phyloP scores from a whole-genome alignment of 1,140 invertebrate species.

The Pristionchus pacificus region DNA sequence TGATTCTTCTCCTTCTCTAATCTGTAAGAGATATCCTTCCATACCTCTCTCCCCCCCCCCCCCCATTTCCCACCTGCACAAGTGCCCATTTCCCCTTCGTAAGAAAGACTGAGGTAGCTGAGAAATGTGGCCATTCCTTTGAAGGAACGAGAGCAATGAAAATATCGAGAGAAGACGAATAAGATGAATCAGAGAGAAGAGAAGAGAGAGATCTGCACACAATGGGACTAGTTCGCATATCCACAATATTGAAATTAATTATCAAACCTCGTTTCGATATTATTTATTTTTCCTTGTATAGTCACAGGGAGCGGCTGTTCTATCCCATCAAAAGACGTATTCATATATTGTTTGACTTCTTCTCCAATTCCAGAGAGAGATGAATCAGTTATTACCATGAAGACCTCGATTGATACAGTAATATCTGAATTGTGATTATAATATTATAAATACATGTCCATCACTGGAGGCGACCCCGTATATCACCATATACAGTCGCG shows the following conservation, averaged over 20 bases:
- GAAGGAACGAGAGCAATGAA: constrained; percentile 21
- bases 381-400: too few relatives aligned
- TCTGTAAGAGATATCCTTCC: constrained; percentile 7
- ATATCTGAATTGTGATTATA: too few relatives aligned
- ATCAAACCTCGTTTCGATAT: neutral
- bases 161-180: constrained; percentile 4
- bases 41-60: constrained; percentile 1
- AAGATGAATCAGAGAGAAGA: neutral
- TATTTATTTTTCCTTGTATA: neutral
- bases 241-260: too few relatives aligned
- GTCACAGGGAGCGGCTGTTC: neutral
- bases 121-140: constrained; percentile 30
- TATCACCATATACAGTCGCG: too few relatives aligned
- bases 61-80: constrained; percentile 23
- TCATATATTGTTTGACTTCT: neutral
- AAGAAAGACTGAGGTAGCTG: constrained; percentile 27
- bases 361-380: neutral
- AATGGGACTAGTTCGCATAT: too few relatives aligned
- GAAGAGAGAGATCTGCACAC: neutral
- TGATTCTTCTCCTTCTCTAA: constrained; percentile 10
- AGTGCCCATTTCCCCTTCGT: constrained; percentile 17
- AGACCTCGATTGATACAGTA: too few relatives aligned
- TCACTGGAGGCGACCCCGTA: too few relatives aligned
- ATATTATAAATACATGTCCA: too few relatives aligned
- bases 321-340: neutral